A percentile compares a stretch with the other conserved stretches of the same genome.
phyloP scores from a whole-genome alignment of 2,797 vertebrate species.

The Catostomus latipinnis region DNA sequence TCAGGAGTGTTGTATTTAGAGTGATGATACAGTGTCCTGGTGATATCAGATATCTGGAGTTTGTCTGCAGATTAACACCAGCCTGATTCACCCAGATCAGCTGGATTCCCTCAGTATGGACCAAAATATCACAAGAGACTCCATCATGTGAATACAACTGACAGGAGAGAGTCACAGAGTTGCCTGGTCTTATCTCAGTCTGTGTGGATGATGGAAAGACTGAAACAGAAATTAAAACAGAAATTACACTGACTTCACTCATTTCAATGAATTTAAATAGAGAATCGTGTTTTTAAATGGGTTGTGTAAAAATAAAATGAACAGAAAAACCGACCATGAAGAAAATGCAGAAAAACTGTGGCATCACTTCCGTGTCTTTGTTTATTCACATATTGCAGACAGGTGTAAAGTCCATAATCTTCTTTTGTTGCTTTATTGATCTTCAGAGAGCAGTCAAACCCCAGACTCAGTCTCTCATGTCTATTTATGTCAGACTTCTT shows the following conservation, averaged over 20 bases:
- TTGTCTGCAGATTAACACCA: neutral
- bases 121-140: neutral
- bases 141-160: neutral
- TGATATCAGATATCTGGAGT: conserved; percentile 29
- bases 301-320: too few relatives aligned
- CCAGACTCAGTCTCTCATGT: conserved; percentile 15
- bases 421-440: neutral
- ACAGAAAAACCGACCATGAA: conserved; percentile 15
- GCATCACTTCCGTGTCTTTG: neutral
- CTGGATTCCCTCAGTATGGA: neutral
- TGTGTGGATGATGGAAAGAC: conserved; percentile 10
- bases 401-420: neutral
- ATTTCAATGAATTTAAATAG: neutral
- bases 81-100: conserved; percentile 25
- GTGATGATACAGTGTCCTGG: neutral
- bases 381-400: neutral
- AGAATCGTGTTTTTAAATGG: neutral
- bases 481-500: neutral
- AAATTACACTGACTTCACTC: rapidly evolving
- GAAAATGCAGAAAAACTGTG: neutral
- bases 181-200: conserved; percentile 13
- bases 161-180: conserved; percentile 27
- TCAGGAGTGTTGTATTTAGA: conserved; percentile 25
- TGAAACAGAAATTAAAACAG: neutral
- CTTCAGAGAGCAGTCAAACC: conserved; percentile 34